Base-by-base conservation (phyloP, 2,888 invertebrate genomes). In the Chydorus sphaericus region DNA sequence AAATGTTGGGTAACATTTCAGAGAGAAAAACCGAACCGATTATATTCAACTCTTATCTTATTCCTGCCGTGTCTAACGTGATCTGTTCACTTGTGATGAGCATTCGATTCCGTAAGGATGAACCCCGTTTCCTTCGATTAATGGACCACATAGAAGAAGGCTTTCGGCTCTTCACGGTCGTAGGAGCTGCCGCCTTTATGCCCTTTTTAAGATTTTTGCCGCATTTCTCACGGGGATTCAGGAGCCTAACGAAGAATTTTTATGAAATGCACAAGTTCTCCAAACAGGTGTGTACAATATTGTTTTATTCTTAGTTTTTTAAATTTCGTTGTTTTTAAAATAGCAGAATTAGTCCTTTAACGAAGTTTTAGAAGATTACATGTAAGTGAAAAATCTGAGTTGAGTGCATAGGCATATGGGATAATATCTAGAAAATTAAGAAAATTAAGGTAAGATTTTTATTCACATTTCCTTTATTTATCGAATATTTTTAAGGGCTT, bases 41-140 rank as follows among this genome's bases (percentile, higher is more conserved):
- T 39, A 83, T 86, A 65, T 72, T 87, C 54, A 85, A 84, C 54
- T 81, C 83, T 8, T 73, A 81, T 20, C 76, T 92, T 53, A 83
- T 86, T 38, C 77, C 88, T 61, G 82, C 85, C 29, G 83, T 90
- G 62, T 87, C 86, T 65, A 92, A 92, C 70, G 89, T 92, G 4
- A 90, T 92, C 62, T 90, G 91, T 70, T 84, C 85, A 60, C 80
- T 91, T 63, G 79, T 89, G 65, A 91, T 92, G 91, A 85, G 87
- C 31, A 82, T 86, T 4, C 77, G 88, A 39, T 92, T 90, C 70
- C 78, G 80, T 57, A 79, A 82, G 62, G 82, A 85, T 52, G 89
- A 90, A 67, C 71, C 73, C 6, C 77, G 82, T 54, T 91, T 91
- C 70, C 75, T 77, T 54, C 77, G 86, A 56, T 84, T 90, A 65